Evolutionary conservation across 2,888 invertebrate genomes (phyloP), one percentile per base, ranked within the genome.

Genomic region (Acrobasis suavella): DNA sequence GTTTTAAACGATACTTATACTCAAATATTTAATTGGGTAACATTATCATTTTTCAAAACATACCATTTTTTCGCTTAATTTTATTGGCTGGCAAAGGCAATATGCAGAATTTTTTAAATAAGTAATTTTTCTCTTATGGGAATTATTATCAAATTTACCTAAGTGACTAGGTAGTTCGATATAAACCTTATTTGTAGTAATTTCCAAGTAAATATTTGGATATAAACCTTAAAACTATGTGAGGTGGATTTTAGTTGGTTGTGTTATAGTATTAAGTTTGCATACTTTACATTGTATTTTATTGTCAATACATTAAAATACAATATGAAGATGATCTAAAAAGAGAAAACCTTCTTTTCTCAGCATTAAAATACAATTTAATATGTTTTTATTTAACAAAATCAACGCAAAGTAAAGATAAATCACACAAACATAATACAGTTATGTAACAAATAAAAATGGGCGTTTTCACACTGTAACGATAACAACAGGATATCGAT

Each of bases 191-290:
- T 12, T 14, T 14, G 22, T 12, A 46, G 3, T 46, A 8, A 39
- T 16, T 32, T 49, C 49, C 32, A 58, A 58, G n/a, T 49, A 58
- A 49, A 50, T 50, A 60, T 60, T 56, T 60, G 51, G 42, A 42
- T n/a, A 60, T 38, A 50, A 42, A 55, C 39, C 15, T n/a, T 65
- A 64, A 74, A 68, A 7, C 70, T 77, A 84, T 59, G 76, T 87
- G 88, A 88, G 88, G 88, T 88, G 89, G 90, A 80, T 87, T 89
- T 79, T 68, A 74, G 78, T 82, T 69, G 90, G 90, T 90, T 90
- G 90, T 89, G 89, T 76, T 79, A n/a, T n/a, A 89, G 90, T 89
- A 87, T 84, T 82, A 78, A 73, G 62, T 71, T 72, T 64, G 64
- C 54, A 55, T 65, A 50, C 60, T 56, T 67, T 69, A 68, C 61